Evolutionary conservation across 2,888 invertebrate species (phyloP), one percentile per base, ranked within the genome.

Genomic region (Carcina quercana): DNA sequence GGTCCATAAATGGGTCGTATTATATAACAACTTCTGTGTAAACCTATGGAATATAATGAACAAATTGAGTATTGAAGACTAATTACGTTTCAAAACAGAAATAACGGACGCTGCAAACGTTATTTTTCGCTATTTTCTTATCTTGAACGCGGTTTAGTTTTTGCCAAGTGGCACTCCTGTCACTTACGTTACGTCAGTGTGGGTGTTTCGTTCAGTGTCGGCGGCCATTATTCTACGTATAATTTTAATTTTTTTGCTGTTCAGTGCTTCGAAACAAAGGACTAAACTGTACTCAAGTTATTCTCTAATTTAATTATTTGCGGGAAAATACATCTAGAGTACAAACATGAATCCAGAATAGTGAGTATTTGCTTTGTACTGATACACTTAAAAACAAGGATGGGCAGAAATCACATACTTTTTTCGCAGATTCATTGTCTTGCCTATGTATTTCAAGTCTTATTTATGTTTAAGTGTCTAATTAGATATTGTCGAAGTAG

Each of bases 341-440:
- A 72, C 74, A 74, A 82, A 79, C 64, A 91, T 92, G 91, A 91
- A 91, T 89, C 92, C 92, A 59, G 92, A 92, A 88, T 92, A 92
- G 92, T 92, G 84, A 92, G 92, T 89, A 87, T 76, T 65, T 68
- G 63, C 67, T 48, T 44, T 52, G 34, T 60, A 52, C 47, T 45
- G 54, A 60, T 52, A 52, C 59, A 56, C 55, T 62, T 60, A 51
- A 50, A 58, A 68, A 66, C 62, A 69, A 73, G 71, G 70, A 68
- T 71, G 69, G 67, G 67, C 65, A 59, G 7, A 12, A 64, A 62
- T 60, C 58, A 58, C 52, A 41, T 55, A 59, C 50, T 58, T 64
- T 74, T 67, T 74, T 71, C 70, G 69, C 69, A 59, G 53, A 59
- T 74, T 73, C 70, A 75, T 71, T 67, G 67, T 70, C 58, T 55